Evolutionary conservation across 2,888 invertebrate genomes (phyloP).

Genomic region (Apotomis betuletana): DNA sequence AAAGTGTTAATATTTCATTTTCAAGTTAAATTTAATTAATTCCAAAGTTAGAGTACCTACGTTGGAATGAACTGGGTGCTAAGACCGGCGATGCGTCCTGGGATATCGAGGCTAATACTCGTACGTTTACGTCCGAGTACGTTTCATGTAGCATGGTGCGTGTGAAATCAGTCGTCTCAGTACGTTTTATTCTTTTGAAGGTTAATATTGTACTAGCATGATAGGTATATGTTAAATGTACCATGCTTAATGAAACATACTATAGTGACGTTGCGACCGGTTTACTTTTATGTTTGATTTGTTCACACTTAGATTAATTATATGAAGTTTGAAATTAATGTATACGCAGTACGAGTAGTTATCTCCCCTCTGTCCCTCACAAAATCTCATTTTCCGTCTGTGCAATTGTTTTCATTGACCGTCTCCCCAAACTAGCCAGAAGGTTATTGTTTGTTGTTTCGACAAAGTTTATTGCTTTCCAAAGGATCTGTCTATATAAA

Average conservation of each 20-base stretch:
- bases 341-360: background rate
- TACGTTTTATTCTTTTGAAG: too few relatives aligned
- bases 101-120: slow-evolving; percentile 19
- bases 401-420: slow-evolving; percentile 27
- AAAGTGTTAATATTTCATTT: slow-evolving; percentile 85
- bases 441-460: slow-evolving; percentile 19
- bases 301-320: background rate
- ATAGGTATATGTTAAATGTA: too few relatives aligned
- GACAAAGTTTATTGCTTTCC: slow-evolving; percentile 17
- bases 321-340: background rate
- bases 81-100: slow-evolving; percentile 39
- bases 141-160: too few relatives aligned
- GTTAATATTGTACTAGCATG: too few relatives aligned
- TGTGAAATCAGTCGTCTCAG: too few relatives aligned
- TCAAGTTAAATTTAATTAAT: slow-evolving; percentile 84
- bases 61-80: slow-evolving; percentile 45
- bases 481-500: background rate
- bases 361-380: background rate
- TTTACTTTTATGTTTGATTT: too few relatives aligned
- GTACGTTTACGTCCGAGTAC: too few relatives aligned
- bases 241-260: too few relatives aligned
- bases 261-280: background rate
- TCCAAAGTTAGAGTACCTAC: slow-evolving; percentile 75
- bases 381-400: slow-evolving; percentile 1
- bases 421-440: slow-evolving; percentile 13